Evolutionary conservation across 2,113 vertebrate genomes (phyloP), one percentile per base, ranked within the genome.

Genomic region (Limnothrissa miodon): DNA sequence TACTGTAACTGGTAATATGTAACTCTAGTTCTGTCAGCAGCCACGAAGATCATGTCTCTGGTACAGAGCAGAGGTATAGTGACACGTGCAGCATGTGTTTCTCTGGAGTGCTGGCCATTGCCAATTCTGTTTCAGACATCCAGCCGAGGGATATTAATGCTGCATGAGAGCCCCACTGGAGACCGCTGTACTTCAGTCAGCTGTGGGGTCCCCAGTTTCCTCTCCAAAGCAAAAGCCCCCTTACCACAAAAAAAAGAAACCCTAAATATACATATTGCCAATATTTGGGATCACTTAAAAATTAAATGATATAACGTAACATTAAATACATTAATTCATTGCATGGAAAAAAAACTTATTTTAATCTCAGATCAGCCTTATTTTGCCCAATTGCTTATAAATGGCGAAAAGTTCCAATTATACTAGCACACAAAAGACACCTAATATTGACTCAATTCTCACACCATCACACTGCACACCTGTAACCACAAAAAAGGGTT

Each of bases 131-230:
- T 86, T 85, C 79, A 85, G 62, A 84, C 39, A n/a, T 81, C 79
- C 74, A 80, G 62, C 79, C 53, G 83, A 46, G 62, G 46, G 36
- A 29, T 82, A 87, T 86, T 89, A 87, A 83, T 81, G 81, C 84
- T 85, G 80, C 84, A 85, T 81, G 74, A 84, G 42, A 39, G 66
- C 66, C 62, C 29, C n/a, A 48, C 66, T 78, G 62, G 80, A 78
- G 80, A 25, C 78, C 5, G 39, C 78, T 53, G 21, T 9, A 62
- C 44, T 19, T 29, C 21, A 59, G 29, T 46, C 29, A 48, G 70
- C 5, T 7, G 33, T 78, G 81, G 25, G 23, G 48, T n/a, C 70
- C 66, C 25, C 45, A 53, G 25, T 8, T n/a, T 23, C 33, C 53
- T 66, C 53, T 36, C 80, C 6, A 53, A 83, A 39, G 53, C 17